Conservation (phyloP, 1,140 invertebrate species). For the Acromyrmex echinatior region DNA sequence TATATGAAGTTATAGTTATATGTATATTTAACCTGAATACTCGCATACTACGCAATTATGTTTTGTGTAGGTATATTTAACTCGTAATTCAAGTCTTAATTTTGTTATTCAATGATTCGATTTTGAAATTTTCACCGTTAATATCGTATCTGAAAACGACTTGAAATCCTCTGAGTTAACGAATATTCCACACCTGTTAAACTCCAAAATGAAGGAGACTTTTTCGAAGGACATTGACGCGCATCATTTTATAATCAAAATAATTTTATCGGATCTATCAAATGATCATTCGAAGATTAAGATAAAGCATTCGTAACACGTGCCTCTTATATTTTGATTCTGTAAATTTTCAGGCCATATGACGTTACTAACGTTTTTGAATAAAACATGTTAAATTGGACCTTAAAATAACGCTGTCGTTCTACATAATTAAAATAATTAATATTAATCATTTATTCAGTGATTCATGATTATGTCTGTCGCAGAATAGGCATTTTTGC, state of each 20-base stretch:
- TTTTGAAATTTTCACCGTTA: neutral
- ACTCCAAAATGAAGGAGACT: neutral
- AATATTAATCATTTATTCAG: neutral
- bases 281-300: neutral
- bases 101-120: neutral
- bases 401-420: no score
- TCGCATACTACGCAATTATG: neutral
- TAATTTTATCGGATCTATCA: neutral
- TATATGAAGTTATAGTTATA: neutral
- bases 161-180: neutral
- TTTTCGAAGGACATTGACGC: neutral
- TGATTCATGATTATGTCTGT: neutral
- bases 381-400: no score
- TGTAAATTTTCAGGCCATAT: neutral
- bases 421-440: no score
- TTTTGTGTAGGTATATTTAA: neutral
- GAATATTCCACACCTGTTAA: neutral
- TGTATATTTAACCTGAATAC: neutral
- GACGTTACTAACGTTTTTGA: neutral
- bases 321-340: neutral
- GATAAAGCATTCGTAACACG: neutral
- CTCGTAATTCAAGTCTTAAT: neutral
- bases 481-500: conserved; percentile 27
- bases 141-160: neutral
- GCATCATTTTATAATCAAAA: neutral